Conservation (phyloP, 2,888 invertebrate genomes). For the Shargacucullia verbasci region DNA sequence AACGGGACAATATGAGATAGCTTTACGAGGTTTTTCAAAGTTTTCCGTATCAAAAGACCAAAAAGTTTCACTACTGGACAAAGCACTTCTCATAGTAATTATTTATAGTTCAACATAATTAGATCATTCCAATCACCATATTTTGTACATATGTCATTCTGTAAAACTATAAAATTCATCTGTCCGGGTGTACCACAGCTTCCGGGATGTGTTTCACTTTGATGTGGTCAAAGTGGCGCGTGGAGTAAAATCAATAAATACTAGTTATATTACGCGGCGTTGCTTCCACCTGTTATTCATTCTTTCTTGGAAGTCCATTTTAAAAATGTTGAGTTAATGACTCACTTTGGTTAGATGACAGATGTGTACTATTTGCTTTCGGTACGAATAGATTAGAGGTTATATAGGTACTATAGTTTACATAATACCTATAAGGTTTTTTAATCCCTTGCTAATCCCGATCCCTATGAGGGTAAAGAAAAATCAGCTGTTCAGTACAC, state of each 20-base stretch:
- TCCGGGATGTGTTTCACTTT: conserved; percentile 50
- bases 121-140: too few species aligned
- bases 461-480: too few species aligned
- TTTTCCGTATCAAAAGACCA: too few species aligned
- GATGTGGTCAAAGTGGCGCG: conserved; percentile 53
- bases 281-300: conserved; percentile 69
- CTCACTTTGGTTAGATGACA: conserved; percentile 23
- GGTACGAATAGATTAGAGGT: not conserved
- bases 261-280: conserved; percentile 53
- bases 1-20: too few species aligned
- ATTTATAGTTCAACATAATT: too few species aligned
- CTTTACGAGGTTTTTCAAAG: too few species aligned
- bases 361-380: conserved; percentile 24
- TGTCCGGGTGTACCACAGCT: conserved; percentile 28
- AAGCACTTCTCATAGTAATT: too few species aligned
- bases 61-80: too few species aligned
- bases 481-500: too few species aligned
- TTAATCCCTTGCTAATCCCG: too few species aligned
- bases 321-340: conserved; percentile 20
- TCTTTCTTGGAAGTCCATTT: conserved; percentile 65
- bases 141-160: conserved; percentile 27
- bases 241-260: conserved; percentile 60
- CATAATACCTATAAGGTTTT: too few species aligned
- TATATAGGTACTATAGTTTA: too few species aligned
- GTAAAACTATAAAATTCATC: conserved; percentile 40